Conservation (phyloP, 2,888 invertebrate genomes). For the Agrotis exclamationis region DNA sequence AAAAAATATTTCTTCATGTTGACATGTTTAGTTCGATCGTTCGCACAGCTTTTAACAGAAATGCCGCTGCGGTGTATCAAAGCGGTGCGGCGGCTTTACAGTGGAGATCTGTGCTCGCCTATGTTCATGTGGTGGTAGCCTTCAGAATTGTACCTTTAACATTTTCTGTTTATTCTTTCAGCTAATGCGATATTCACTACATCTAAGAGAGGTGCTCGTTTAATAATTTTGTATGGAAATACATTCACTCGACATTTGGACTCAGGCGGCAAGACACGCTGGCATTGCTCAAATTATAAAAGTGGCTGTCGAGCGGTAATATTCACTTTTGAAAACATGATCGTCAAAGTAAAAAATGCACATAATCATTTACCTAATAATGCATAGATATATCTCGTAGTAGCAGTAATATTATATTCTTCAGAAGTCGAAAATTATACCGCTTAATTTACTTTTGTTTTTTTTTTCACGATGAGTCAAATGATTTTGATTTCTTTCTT, state of each 20-base stretch:
- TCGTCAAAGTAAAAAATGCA: conserved; percentile 19
- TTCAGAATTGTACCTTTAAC: neutral
- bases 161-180: neutral
- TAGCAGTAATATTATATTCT: neutral
- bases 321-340: conserved; percentile 12
- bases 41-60: too few relatives aligned
- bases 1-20: too few relatives aligned
- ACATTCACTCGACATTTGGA: conserved; percentile 22
- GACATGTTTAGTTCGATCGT: too few relatives aligned
- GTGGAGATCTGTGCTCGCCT: too few relatives aligned
- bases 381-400: neutral
- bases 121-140: too few relatives aligned
- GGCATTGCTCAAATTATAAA: conserved; percentile 28
- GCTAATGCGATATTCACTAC: conserved; percentile 12
- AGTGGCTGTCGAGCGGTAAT: conserved; percentile 23
- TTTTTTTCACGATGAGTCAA: neutral
- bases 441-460: neutral
- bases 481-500: too few relatives aligned
- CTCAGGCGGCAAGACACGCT: conserved; percentile 26
- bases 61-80: too few relatives aligned
- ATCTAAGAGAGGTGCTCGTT: conserved; percentile 16
- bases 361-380: conserved; percentile 37
- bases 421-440: neutral
- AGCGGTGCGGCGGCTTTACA: too few relatives aligned
- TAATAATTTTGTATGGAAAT: conserved; percentile 17